Evolutionary conservation across 1,140 invertebrate species (phyloP), one percentile per base, ranked within the genome.

Genomic region (Steinernema feltiae): DNA sequence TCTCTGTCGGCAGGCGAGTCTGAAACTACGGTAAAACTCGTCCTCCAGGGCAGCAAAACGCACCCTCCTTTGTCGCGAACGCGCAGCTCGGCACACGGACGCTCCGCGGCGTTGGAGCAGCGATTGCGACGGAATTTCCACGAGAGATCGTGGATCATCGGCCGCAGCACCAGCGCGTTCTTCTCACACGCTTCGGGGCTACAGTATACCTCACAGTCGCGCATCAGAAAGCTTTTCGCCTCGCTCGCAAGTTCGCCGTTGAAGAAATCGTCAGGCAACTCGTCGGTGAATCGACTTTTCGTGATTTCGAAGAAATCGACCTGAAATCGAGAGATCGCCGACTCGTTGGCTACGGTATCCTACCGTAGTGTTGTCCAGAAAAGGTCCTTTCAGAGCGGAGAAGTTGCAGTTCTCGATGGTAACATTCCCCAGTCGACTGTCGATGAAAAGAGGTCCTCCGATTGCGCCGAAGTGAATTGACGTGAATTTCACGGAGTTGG

Each of bases 131-230:
- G 53, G 53, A 63, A 63, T 27, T 63, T 63, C 53, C 53, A 63
- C 53, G 53, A 63, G 24, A 63, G 53, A 21, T 63, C 53, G 53
- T 63, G 53, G 53, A 63, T 63, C 12, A 27, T 63, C 53, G 53
- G 53, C 24, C 53, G 53, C 53, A 63, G 24, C 53, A 63, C 7
- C 15, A 63, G 24, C 53, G 53, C 53, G 53, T 63, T 63, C 53
- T 63, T 63, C 53, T 63, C 53, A 21, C 53, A 63, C 12, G 53
- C 53, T 27, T 27, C 24, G 3, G 24, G 24, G 53, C 24, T 63
- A 27, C 53, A 63, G 53, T 17, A 63, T 3, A 63, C 53, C 24
- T 63, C 53, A 21, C 15, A 63, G 53, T 63, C 53, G 53, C 53
- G 53, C 53, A 63, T 63, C 53, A 63, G 24, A 27, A 63, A 63